Conservation (phyloP, 2,113 vertebrate genomes). For the Diglossa brunneiventris region DNA sequence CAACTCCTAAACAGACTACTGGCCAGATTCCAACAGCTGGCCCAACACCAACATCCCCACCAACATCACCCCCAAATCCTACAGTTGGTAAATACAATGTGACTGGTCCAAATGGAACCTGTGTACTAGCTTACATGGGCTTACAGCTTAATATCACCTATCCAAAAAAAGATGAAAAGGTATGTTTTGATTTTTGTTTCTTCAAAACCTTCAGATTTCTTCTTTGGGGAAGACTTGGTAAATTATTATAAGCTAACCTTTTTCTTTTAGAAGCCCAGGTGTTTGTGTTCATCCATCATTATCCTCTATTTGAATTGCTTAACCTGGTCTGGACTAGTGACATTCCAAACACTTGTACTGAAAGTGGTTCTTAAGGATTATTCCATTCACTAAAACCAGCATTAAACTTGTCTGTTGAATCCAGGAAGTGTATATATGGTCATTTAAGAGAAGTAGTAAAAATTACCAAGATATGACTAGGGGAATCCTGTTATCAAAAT, state of each 20-base stretch:
- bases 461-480: not conserved
- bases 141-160: slow-evolving; percentile 88
- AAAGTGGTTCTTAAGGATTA: not conserved
- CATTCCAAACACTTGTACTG: not conserved
- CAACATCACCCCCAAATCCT: slow-evolving; percentile 65
- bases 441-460: not conserved
- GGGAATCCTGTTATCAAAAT: not conserved
- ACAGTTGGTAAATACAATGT: slow-evolving; percentile 74
- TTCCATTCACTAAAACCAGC: not conserved
- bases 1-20: slow-evolving; percentile 19
- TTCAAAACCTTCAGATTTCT: not conserved
- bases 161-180: slow-evolving; percentile 70
- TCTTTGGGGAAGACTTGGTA: not conserved
- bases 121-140: slow-evolving; percentile 86
- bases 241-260: not conserved
- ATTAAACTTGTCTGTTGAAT: not conserved
- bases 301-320: not conserved
- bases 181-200: not conserved
- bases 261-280: not conserved
- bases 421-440: not conserved
- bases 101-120: slow-evolving; percentile 74
- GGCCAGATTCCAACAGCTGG: slow-evolving; percentile 29
- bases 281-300: not conserved
- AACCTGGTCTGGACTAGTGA: not conserved
- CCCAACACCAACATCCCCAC: slow-evolving; percentile 38